phyloP scores from a whole-genome alignment of 2,888 invertebrate species.

The Caenorhabditis angaria region DNA sequence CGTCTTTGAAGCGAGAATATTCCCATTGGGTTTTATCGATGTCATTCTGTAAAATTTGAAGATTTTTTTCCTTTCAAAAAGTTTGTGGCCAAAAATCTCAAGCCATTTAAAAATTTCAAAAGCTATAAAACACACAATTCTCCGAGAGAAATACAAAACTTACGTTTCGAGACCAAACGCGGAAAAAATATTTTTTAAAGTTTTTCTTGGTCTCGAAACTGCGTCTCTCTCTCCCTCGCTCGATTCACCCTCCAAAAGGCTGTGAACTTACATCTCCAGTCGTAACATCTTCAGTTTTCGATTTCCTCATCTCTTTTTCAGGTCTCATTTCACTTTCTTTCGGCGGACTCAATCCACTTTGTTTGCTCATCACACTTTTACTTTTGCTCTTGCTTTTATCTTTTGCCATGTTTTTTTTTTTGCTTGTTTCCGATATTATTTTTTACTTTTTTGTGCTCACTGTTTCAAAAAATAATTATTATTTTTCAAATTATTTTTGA shows the following conservation, averaged over 20 bases:
- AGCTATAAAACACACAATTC: too few species aligned
- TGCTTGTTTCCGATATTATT: not conserved
- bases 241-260: too few species aligned
- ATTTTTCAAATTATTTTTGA: not conserved
- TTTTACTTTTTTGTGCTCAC: not conserved
- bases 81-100: too few species aligned
- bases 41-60: slow-evolving; percentile 10
- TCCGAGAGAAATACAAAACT: too few species aligned
- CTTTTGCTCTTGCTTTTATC: not conserved
- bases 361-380: not conserved
- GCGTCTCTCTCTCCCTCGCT: too few species aligned
- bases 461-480: not conserved
- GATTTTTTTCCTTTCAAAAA: too few species aligned
- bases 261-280: not conserved
- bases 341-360: not conserved
- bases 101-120: too few species aligned
- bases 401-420: not conserved
- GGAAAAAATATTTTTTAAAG: too few species aligned
- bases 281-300: not conserved
- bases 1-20: slow-evolving; percentile 30
- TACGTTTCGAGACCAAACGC: too few species aligned
- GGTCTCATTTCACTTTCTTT: not conserved
- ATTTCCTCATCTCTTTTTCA: not conserved
- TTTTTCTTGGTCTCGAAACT: too few species aligned
- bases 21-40: slow-evolving; percentile 50